phyloP scores from a whole-genome alignment of 2,113 vertebrate species.

The Oceanodroma tethys region DNA sequence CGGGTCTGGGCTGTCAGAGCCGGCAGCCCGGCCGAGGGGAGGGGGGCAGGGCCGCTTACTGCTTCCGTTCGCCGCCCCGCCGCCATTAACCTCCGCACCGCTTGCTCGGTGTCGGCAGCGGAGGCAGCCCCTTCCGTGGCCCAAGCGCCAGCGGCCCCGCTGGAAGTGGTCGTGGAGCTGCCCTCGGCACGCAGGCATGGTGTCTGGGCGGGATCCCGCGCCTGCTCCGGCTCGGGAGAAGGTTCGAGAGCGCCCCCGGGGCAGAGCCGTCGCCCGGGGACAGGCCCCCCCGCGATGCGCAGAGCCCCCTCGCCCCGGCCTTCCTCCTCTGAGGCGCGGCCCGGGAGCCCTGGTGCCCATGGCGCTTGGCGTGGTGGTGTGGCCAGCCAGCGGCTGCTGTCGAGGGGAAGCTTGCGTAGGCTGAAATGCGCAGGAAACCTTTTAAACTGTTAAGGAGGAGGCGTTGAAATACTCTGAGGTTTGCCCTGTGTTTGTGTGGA shows the following conservation, averaged over 20 bases:
- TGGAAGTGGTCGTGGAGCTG: neutral
- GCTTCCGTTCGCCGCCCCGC: neutral
- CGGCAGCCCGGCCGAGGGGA: neutral
- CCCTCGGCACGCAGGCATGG: neutral
- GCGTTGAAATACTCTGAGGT: neutral
- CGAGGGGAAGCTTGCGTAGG: neutral
- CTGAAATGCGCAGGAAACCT: fast-evolving
- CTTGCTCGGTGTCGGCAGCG: neutral
- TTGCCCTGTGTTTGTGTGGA: fast-evolving
- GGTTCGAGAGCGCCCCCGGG: fast-evolving
- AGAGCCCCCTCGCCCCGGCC: fast-evolving
- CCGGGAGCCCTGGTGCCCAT: fast-evolving
- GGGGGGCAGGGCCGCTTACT: neutral
- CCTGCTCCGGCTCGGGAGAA: neutral
- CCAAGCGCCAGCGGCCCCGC: neutral
- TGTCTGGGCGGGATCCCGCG: too few species aligned
- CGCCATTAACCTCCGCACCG: neutral
- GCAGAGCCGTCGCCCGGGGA: fast-evolving
- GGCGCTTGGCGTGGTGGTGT: fast-evolving
- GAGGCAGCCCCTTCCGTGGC: too few species aligned
- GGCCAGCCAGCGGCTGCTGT: neutral
- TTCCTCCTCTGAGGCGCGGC: fast-evolving
- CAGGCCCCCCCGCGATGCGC: fast-evolving
- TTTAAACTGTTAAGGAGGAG: neutral
- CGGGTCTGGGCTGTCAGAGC: neutral